Base-by-base conservation (phyloP, 2,797 vertebrate species). In the Bradypus variegatus region DNA sequence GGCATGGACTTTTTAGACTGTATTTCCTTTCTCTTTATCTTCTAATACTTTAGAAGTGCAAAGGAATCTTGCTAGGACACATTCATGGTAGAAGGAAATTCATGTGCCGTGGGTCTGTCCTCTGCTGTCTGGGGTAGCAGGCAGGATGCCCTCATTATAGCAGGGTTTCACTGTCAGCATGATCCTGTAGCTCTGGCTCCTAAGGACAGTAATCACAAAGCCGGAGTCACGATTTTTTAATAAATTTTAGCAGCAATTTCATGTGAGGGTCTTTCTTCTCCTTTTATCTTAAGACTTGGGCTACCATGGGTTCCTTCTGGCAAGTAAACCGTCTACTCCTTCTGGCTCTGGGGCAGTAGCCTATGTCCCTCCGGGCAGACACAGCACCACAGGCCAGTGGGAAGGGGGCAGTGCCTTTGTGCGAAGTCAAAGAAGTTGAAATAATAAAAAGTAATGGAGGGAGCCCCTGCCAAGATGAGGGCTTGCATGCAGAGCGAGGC, bases 51-150 rank as follows among this genome's bases (percentile, higher is more conserved):
- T 5, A 13, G 19, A 45, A 9, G 72, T 38, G 27, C 23, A 4
- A 8, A 38, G 50, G 53, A 41, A 7, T 45, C 76, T 53, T 62
- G 19, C 65, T 38, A 23, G 36, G 64, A 55, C 31, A 11, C 6
- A 4, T 8, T 81, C 15, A 3, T 14, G 21, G 33, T 19, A 50
- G 76, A 13, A 38, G 62, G 45, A 18, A 8, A 0, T 0, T 12
- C 41, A 10, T 78, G 15, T 16, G 8, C 75, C 31, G 5, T 10
- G 27, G 45, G 36, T 77, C 76, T 10, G 11, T 41, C 79, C 53
- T 13, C 0, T 9, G 23, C 23, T 29, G 0, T 4, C 45, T 10
- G 13, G 23, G 58, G 6, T 48, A 6, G 6, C 12, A 27, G 16
- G 38, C 21, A 15, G 65, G 27, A 12, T 3, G 21, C 19, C 67